A percentile compares a stretch with the other conserved stretches of the same genome.
Evolutionary conservation across 1,140 invertebrate species (phyloP).

Genomic region (Brachionus rotundiformis): DNA sequence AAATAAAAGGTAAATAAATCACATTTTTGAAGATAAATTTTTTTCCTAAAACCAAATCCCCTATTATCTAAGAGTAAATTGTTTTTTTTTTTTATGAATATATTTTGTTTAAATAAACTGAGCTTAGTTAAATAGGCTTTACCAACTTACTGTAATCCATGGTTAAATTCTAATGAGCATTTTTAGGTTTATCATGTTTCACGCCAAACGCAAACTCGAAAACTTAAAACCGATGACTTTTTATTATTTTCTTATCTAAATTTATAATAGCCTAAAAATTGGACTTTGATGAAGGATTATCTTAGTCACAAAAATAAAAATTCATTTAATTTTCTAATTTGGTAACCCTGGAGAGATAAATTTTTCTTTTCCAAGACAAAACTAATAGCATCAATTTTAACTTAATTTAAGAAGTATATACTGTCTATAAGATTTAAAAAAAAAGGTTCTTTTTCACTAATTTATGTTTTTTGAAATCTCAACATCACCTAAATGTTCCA

Average conservation of each 20-base stretch:
- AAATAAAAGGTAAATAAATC: background rate
- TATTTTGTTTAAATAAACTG: background rate
- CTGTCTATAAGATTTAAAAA: background rate
- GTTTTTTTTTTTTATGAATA: background rate
- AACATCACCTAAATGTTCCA: background rate
- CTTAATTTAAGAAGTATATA: background rate
- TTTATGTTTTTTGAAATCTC: background rate
- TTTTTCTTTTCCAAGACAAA: background rate
- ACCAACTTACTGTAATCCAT: background rate
- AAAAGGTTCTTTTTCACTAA: background rate
- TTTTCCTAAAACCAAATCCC: background rate
- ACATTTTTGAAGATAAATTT: background rate
- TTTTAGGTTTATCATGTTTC: background rate
- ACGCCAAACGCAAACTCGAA: background rate
- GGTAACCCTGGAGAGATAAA: background rate
- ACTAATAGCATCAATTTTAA: background rate
- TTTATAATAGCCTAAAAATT: too few species aligned
- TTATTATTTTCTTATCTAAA: too few species aligned
- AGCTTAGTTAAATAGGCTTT: constrained; percentile 13
- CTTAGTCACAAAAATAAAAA: background rate
- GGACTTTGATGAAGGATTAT: too few species aligned
- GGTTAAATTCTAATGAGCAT: constrained; percentile 15
- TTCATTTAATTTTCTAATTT: background rate
- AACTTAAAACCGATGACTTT: constrained; percentile 1
- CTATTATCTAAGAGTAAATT: constrained; percentile 4